Evolutionary conservation across 2,888 invertebrate species (phyloP).

Genomic region (Nymphalis c-album): DNA sequence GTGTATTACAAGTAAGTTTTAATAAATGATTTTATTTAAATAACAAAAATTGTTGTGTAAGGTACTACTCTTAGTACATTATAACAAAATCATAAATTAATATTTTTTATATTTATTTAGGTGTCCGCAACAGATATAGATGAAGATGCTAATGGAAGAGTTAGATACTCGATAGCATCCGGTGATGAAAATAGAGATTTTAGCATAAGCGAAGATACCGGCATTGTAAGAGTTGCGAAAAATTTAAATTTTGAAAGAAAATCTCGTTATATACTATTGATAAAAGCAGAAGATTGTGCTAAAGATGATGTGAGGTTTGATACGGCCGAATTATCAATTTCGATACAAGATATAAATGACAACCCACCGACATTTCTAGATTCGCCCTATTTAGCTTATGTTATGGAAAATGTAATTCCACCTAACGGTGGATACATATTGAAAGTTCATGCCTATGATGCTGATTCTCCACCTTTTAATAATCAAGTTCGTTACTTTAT

Average conservation of each 20-base stretch:
- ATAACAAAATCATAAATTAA: background rate
- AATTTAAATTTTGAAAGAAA: slow-evolving; percentile 96
- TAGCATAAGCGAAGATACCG: slow-evolving; percentile 94
- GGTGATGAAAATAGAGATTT: slow-evolving; percentile 96
- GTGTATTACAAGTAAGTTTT: slow-evolving; percentile 87
- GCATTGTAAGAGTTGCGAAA: slow-evolving; percentile 94
- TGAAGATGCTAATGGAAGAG: slow-evolving; percentile 93
- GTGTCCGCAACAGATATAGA: slow-evolving; percentile 95
- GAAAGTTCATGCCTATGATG: slow-evolving; percentile 93
- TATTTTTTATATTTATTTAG: slow-evolving; percentile 57
- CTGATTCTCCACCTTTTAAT: slow-evolving; percentile 94
- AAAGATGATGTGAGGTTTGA: slow-evolving; percentile 87
- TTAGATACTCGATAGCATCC: slow-evolving; percentile 92
- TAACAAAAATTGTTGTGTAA: background rate
- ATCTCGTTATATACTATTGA: slow-evolving; percentile 89
- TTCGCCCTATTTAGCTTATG: slow-evolving; percentile 96
- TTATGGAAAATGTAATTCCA: slow-evolving; percentile 95
- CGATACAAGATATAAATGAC: slow-evolving; percentile 95
- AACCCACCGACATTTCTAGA: slow-evolving; percentile 95
- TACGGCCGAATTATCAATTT: slow-evolving; percentile 90
- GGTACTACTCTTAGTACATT: background rate
- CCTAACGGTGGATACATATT: slow-evolving; percentile 90
- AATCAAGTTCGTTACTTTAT: slow-evolving; percentile 95
- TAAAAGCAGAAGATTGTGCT: slow-evolving; percentile 94
- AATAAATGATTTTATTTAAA: background rate